phyloP scores from a whole-genome alignment of 2,797 vertebrate species.

The Lepilemur septentrionalis region DNA sequence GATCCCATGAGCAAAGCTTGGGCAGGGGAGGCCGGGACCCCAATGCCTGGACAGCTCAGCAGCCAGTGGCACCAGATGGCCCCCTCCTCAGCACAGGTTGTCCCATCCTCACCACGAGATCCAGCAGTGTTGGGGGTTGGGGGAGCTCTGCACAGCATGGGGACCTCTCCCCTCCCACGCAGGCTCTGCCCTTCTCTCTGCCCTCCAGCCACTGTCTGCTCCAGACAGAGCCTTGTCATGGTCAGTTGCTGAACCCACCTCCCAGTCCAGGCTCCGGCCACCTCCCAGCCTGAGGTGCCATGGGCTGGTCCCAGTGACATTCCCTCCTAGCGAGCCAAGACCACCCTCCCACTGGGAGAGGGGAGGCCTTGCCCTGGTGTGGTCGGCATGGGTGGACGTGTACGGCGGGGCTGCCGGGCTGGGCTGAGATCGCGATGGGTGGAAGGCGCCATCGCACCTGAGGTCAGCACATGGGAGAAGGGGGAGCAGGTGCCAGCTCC shows the following conservation, averaged over 20 bases:
- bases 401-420: not conserved
- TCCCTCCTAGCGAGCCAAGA: not conserved
- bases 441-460: fast-evolving
- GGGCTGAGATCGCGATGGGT: no score
- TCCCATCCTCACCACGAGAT: fast-evolving
- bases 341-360: not conserved
- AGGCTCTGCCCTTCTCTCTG: not conserved
- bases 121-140: not conserved
- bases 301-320: not conserved
- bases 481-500: not conserved
- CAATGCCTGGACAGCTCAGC: fast-evolving
- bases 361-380: not conserved
- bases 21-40: not conserved
- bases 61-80: no score
- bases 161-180: not conserved
- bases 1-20: not conserved
- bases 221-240: not conserved
- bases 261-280: not conserved
- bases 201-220: not conserved
- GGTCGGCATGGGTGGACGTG: fast-evolving
- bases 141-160: not conserved
- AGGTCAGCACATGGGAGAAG: not conserved
- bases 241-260: not conserved
- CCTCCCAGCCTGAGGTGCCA: not conserved
- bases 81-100: fast-evolving